A percentile compares a stretch with the other conserved stretches of the same genome.
Conservation (phyloP, 1,140 invertebrate genomes). For the Planococcus citri region DNA sequence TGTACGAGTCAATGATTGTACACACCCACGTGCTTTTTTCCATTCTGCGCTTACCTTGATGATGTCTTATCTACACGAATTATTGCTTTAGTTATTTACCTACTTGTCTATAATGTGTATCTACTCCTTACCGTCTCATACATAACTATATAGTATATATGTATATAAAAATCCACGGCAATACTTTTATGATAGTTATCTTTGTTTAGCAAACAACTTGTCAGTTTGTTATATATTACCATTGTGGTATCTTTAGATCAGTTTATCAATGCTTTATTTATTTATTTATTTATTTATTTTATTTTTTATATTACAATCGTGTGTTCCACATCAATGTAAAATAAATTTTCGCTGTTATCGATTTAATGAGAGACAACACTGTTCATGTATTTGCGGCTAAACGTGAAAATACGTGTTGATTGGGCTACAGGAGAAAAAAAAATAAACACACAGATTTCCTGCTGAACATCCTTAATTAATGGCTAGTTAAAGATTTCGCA, state of each 20-base stretch:
- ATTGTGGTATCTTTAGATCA: conserved; percentile 11
- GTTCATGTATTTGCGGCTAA: not conserved
- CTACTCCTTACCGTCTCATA: conserved; percentile 17
- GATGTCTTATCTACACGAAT: conserved; percentile 18
- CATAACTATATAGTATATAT: conserved; percentile 14
- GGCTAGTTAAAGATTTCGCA: no score
- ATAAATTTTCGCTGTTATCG: not conserved
- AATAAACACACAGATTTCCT: no score
- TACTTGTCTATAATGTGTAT: conserved; percentile 17
- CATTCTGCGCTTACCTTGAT: conserved; percentile 16
- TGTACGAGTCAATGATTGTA: conserved; percentile 17
- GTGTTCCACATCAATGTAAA: conserved; percentile 2
- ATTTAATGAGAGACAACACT: not conserved
- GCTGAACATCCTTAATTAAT: no score
- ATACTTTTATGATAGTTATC: conserved; percentile 19
- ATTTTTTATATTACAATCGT: conserved; percentile 4
- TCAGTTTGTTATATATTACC: conserved; percentile 20
- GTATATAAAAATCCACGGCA: not conserved
- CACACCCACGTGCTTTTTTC: conserved; percentile 16
- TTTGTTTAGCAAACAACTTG: conserved; percentile 18
- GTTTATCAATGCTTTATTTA: conserved; percentile 13
- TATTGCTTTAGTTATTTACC: conserved; percentile 20
- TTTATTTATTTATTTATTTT: conserved; percentile 14
- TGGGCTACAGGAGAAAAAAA: not conserved
- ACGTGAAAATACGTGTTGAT: not conserved